Evolutionary conservation across 2,113 vertebrate species (phyloP).

Genomic region (Varanus komodoensis): DNA sequence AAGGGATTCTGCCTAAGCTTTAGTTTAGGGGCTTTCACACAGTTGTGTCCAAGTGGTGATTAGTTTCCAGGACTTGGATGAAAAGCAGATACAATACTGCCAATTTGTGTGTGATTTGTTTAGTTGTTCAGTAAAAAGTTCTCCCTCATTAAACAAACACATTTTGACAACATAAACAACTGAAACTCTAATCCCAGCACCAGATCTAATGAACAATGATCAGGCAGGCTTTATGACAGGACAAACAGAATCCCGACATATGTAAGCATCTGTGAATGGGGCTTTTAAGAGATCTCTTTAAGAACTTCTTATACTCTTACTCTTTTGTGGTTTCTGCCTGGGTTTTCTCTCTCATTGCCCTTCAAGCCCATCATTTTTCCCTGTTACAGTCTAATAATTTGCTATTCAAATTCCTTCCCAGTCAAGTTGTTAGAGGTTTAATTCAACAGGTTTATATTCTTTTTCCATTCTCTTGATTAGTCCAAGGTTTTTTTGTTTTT

Average conservation of each 20-base stretch:
- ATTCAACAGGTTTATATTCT: background rate
- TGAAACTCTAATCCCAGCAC: background rate
- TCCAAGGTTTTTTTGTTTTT: background rate
- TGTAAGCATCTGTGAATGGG: background rate
- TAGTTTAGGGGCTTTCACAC: background rate
- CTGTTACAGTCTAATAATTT: background rate
- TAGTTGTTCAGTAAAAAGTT: background rate
- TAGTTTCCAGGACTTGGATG: background rate
- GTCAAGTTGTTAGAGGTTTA: background rate
- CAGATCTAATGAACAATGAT: background rate
- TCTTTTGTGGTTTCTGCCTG: background rate
- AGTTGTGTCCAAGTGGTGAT: background rate
- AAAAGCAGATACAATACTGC: background rate
- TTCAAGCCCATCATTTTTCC: background rate
- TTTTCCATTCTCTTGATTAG: background rate
- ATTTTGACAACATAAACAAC: background rate
- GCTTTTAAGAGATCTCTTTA: background rate
- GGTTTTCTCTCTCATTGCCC: background rate
- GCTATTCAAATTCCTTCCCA: background rate
- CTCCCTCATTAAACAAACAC: background rate
- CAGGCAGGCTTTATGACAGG: background rate
- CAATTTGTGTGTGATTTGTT: background rate
- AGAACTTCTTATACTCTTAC: background rate
- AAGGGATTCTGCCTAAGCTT: background rate
- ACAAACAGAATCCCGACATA: background rate